Base-by-base conservation (phyloP, 2,888 invertebrate genomes). In the Polyommatus iphigenia region DNA sequence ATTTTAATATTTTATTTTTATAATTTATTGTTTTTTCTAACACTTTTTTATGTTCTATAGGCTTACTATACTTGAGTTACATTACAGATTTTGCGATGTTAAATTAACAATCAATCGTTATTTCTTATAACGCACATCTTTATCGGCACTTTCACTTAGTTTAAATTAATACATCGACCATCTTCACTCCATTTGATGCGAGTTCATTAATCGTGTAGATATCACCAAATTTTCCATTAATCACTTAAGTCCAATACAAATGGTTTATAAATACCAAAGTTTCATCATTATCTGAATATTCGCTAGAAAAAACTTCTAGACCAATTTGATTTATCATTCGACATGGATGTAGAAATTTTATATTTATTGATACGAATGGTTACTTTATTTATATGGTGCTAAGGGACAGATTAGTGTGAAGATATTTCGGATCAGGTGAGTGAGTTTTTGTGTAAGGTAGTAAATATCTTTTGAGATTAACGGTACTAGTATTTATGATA, bases 391-490 rank as follows among this genome's bases (percentile, higher is more conserved):
- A 0, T 13, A 10, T 73, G 3, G 46, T 4, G 20, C 24, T 46
- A 46, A 20, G 41, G 73, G 46, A 46, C 46, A 73, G 4, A 73
- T 24, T 20, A 1, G 46, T 10, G 46, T 41, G 46, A 10, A 46
- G 13, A 13, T 13, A 46, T 73, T 46, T 41, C 20, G 41, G 46
- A 24, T 73, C 20, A 50, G 75, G 50, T 24, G 73, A 50, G 46
- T 46, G 24, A 20, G n/a, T 75, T 50, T 75, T 75, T 75, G 73
- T 75, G 75, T 75, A 75, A 50, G 75, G 24, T 2, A 75, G 75
- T 75, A 75, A 75, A 75, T 75, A 75, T 18, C 75, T 75, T 50
- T 20, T 72, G 20, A 75, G 75, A 75, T 50, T 75, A 75, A 75
- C 75, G 75, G 75, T 24, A 75, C 50, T 50, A 20, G 46, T 73